Base-by-base conservation (phyloP, 2,888 invertebrate species). In the Eudasyphora cyanicolor region DNA sequence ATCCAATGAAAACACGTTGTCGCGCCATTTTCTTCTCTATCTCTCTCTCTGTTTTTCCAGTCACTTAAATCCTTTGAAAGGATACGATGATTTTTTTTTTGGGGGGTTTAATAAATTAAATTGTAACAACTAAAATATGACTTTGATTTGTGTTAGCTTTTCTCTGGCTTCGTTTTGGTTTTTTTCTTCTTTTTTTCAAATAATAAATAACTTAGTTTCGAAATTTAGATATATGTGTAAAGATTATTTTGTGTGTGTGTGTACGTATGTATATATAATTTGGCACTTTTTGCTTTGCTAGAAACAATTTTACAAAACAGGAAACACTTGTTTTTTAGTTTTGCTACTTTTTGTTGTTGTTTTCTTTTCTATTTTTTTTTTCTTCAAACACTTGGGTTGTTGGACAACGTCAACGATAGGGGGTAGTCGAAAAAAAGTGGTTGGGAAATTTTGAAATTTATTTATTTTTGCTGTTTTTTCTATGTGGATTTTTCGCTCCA, bases 1-100 rank as follows among this genome's bases (percentile, higher is more conserved):
- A 86, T 85, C 90, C 88, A 85, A 90, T 79, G 79, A 89, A 85
- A 85, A 89, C 76, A 82, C 86, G 86, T 86, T 88, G 88, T 85
- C 87, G 86, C 80, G 83, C 88, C 90, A 90, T 90, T 73, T 86
- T 88, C 49, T 85, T 86, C 6, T 10, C n/a, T n/a, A n/a, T n/a
- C n/a, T n/a, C n/a, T n/a, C n/a, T n/a, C n/a, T 29, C 17, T 54
- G 24, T 19, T 14, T 49, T 35, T 78, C n/a, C 69, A n/a, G n/a
- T n/a, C n/a, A 67, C 42, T 35, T 49, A 70, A 71, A 75, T 81
- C 81, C 81, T 84, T 76, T 3, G 29, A 10, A 70, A 84, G 81
- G 81, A 84, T 79, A 29, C 14, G 5, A 45, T 29, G 3, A 57
- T 24, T 57, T n/a, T 60, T 29, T 6, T 27, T n/a, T 29, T 45